A percentile compares a stretch with the other conserved stretches of the same genome.
phyloP scores from a whole-genome alignment of 2,888 invertebrate species.

The Drosophila ustulata region DNA sequence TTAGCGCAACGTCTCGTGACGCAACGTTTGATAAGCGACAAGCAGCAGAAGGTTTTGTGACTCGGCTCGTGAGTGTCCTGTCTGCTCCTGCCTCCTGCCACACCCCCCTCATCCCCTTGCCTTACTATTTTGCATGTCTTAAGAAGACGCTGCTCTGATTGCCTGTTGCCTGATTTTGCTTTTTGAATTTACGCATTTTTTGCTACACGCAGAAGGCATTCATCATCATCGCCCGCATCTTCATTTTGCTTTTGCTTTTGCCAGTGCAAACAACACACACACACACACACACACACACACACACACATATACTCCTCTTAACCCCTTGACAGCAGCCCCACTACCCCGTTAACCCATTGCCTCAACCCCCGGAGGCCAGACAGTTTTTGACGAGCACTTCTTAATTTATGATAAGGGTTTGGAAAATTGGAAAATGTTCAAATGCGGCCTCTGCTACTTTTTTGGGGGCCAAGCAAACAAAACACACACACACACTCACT shows the following conservation, averaged over 20 bases:
- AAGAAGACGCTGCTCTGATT: constrained; percentile 58
- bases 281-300: constrained; percentile 37
- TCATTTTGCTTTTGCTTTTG: constrained; percentile 65
- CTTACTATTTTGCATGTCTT: constrained; percentile 40
- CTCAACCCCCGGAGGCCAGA: constrained; percentile 55
- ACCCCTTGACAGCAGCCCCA: constrained; percentile 6
- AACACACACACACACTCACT: constrained; percentile 17
- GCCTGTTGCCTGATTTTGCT: constrained; percentile 63
- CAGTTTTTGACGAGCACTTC: constrained; percentile 81
- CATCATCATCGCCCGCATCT: constrained; percentile 74
- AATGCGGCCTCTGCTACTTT: constrained; percentile 68
- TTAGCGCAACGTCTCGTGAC: constrained; percentile 68
- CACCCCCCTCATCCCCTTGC: background rate
- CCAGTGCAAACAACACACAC: constrained; percentile 64
- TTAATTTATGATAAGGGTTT: constrained; percentile 83
- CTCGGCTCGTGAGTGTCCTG: constrained; percentile 42
- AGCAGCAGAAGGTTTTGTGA: constrained; percentile 66
- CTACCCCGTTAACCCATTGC: constrained; percentile 23
- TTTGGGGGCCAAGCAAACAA: constrained; percentile 50
- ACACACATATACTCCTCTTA: background rate
- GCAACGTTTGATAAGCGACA: constrained; percentile 75
- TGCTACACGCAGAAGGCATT: constrained; percentile 49
- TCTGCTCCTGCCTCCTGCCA: constrained; percentile 41
- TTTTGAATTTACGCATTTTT: constrained; percentile 45
- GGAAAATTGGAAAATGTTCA: constrained; percentile 81